A percentile compares a stretch with the other conserved stretches of the same genome.
These are phyloP conservation scores for Ophiothrix spiculata DNA, from an alignment of 35 echinoderm and acorn worm genomes.

Conservation along the genomic window DNA sequence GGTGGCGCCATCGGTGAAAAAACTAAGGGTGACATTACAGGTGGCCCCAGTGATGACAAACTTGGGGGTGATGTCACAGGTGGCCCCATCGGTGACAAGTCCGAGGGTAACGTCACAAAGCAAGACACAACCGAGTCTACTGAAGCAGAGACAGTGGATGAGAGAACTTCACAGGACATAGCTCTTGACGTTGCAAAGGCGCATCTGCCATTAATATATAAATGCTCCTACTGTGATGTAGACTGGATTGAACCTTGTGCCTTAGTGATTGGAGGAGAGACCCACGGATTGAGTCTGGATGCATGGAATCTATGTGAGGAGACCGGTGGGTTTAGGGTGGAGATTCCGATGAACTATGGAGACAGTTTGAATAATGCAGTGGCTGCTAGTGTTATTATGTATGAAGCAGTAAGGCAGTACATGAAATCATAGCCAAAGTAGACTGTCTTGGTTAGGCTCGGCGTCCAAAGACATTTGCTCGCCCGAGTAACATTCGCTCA, in stretches of 20 bases:
- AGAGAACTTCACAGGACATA: neutral
- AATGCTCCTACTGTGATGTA: constrained; percentile 38
- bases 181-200: neutral
- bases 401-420: constrained; percentile 82
- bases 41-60: too few species aligned
- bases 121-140: neutral
- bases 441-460: too few species aligned
- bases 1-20: too few species aligned
- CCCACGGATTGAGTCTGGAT: constrained; percentile 68
- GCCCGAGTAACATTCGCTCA: too few species aligned
- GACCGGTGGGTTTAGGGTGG: constrained; percentile 41
- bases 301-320: constrained; percentile 60
- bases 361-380: constrained; percentile 86
- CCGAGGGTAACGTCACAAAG: neutral
- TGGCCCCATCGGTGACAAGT: too few species aligned
- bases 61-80: too few species aligned
- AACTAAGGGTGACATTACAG: too few species aligned
- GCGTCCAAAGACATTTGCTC: too few species aligned
- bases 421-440: neutral
- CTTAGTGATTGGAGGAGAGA: constrained; percentile 94
- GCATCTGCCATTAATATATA: neutral
- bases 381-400: constrained; percentile 75
- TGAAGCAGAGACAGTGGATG: neutral
- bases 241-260: constrained; percentile 67
- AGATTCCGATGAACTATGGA: constrained; percentile 66